Conservation (phyloP, 1,140 invertebrate genomes). For the Yoshiicerus persimilis region DNA sequence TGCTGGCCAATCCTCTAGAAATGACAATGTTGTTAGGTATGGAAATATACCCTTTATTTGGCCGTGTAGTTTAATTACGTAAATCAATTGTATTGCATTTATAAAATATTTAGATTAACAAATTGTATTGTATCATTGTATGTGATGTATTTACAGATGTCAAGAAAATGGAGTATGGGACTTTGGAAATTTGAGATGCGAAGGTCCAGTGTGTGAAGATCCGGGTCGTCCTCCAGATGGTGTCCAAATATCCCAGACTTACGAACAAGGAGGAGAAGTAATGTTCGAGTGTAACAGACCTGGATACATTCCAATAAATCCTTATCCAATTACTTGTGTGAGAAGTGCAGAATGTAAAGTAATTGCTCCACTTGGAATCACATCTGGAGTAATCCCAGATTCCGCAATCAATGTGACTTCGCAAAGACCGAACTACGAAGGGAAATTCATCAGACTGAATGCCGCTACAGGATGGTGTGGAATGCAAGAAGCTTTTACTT, state of each 20-base stretch:
- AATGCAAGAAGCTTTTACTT: slow-evolving; percentile 91
- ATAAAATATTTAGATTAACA: background rate
- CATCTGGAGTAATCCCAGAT: slow-evolving; percentile 89
- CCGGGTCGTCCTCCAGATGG: slow-evolving; percentile 91
- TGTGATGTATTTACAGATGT: slow-evolving; percentile 66
- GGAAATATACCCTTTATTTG: background rate
- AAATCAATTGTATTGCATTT: background rate
- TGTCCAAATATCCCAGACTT: slow-evolving; percentile 81
- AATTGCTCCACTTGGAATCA: slow-evolving; percentile 84
- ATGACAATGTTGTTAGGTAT: slow-evolving; percentile 80
- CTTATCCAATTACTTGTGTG: slow-evolving; percentile 84
- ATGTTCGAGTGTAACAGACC: slow-evolving; percentile 84
- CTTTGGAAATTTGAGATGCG: slow-evolving; percentile 92
- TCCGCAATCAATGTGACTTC: slow-evolving; percentile 95
- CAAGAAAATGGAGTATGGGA: slow-evolving; percentile 93
- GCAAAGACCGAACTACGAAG: slow-evolving; percentile 87
- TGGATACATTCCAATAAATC: slow-evolving; percentile 90
- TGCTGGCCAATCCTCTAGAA: slow-evolving; percentile 84
- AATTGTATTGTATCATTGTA: no score
- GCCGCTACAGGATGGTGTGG: slow-evolving; percentile 95
- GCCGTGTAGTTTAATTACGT: no score
- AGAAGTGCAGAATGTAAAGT: slow-evolving; percentile 91
- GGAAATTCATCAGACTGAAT: slow-evolving; percentile 83
- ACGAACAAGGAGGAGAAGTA: slow-evolving; percentile 89
- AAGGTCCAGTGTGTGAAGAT: slow-evolving; percentile 93